Base-by-base conservation (phyloP, 1,140 invertebrate genomes). In the Diachasmimorpha longicaudata region DNA sequence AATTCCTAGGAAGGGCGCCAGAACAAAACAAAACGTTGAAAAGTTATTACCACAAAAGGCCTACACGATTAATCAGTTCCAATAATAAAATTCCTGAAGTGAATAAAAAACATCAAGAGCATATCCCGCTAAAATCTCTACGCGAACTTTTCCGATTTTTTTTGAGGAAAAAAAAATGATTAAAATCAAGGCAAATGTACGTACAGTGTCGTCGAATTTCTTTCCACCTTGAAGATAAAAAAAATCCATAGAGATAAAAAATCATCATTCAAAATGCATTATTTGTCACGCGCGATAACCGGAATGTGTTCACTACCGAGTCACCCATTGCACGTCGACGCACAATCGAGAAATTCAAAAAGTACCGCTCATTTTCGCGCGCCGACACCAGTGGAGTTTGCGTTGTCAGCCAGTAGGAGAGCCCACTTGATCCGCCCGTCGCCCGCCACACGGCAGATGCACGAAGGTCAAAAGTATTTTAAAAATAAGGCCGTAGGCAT, bases 391-490 rank as follows among this genome's bases (percentile, higher is more conserved):
- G 21, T 63, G 58, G 31, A 25, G 58, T 63, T 63, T 23, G 8
- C 58, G 58, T 4, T 63, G 23, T 63, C 19, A 19, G 42, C 68
- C 74, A 58, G 37, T 19, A 63, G 44, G 68, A 63, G 58, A 25
- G 19, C 31, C 31, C 19, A 25, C 21, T 31, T 14, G 58, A 10
- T 31, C 23, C 5, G 14, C 23, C 58, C 85, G 82, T 84, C 82
- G 79, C 79, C 81, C 81, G 80, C 80, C 75, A 63, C 70, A 81
- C 86, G 85, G 86, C 85, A 85, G 85, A 86, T 87, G 86, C 86
- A 82, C 85, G 86, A 88, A 88, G 87, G 86, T 89, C 87, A 88
- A 84, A 88, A 87, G 85, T 88, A 87, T 88, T 88, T 88, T 87
- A 88, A 88, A 88, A 88, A 88, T 88, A 89, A 88, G 88, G 85